phyloP scores from a whole-genome alignment of 2,113 vertebrate species.

The Corvus hawaiiensis region DNA sequence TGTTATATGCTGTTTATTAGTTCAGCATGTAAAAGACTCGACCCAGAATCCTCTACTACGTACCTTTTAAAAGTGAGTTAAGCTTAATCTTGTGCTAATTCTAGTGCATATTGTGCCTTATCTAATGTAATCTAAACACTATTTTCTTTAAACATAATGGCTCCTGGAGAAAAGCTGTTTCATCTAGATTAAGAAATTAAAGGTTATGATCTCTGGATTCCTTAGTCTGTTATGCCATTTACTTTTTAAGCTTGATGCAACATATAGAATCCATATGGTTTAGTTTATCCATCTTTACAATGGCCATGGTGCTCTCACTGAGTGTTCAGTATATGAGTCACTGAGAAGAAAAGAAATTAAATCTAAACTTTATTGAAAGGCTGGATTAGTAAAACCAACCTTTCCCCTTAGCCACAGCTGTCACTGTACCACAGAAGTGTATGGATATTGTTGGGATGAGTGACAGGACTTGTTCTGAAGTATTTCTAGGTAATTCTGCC shows the following conservation, averaged over 20 bases:
- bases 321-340: not conserved
- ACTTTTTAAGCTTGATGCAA: not conserved
- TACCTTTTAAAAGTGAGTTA: not conserved
- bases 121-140: not conserved
- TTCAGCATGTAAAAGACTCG: not conserved
- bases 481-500: constrained; percentile 32
- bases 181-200: not conserved
- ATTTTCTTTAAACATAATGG: not conserved
- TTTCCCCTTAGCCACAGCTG: not conserved
- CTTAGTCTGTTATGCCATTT: not conserved
- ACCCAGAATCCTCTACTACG: not conserved
- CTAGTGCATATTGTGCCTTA: not conserved
- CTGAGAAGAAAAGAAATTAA: not conserved
- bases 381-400: not conserved
- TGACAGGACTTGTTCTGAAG: not conserved
- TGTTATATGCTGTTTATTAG: not conserved
- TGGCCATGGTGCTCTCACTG: not conserved
- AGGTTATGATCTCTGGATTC: constrained; percentile 30
- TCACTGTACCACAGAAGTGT: not conserved
- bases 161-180: not conserved
- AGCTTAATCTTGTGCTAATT: not conserved
- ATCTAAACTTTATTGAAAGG: not conserved
- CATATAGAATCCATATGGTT: not conserved
- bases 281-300: not conserved
- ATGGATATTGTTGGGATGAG: not conserved